Base-by-base conservation (phyloP, 2,113 vertebrate genomes). In the Erinaceus europaeus region DNA sequence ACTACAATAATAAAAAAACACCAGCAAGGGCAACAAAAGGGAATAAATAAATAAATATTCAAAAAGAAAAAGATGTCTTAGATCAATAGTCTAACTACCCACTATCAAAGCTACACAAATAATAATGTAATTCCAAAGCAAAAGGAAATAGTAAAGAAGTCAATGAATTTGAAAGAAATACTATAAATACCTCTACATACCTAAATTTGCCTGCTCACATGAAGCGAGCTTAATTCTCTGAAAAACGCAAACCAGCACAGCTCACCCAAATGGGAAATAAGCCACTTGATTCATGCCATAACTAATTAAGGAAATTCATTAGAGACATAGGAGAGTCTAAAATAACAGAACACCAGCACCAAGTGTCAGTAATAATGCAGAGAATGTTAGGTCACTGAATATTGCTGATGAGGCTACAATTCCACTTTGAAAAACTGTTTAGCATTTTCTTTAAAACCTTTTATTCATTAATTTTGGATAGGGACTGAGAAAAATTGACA, bases 201-300 rank as follows among this genome's bases (percentile, higher is more conserved):
- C 25, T 87, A 64, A 89, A 65, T 91, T 84, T 61, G 23, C 44
- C 59, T 83, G 59, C 5, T 81, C 64, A 73, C 53, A 73, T 86
- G 40, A 85, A 88, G 73, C 62, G 36, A 32, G 34, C 5, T n/a
- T 40, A 76, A 34, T 72, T 90, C 6, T 7, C 65, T 79, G 9
- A 86, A 90, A 83, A 88, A 68, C 13, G n/a, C n/a, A n/a, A n/a
- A 55, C 29, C 52, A 84, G 27, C 9, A 46, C 23, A 78, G 44
- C 14, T 73, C 11, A 73, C 38, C 18, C 53, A 82, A 44, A 42
- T 44, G 42, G 38, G 27, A 75, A 80, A 79, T 40, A 84, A 9
- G 27, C 72, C 12, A 68, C 83, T 88, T 78, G 59, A 86, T 40
- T 76, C 71, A 59, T 7, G 55, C 44, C 67, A 6, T 61, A 79